These are phyloP conservation scores for Chrysochloris asiatica DNA, from an alignment of 2,113 vertebrate genomes.

Conservation along the genomic window DNA sequence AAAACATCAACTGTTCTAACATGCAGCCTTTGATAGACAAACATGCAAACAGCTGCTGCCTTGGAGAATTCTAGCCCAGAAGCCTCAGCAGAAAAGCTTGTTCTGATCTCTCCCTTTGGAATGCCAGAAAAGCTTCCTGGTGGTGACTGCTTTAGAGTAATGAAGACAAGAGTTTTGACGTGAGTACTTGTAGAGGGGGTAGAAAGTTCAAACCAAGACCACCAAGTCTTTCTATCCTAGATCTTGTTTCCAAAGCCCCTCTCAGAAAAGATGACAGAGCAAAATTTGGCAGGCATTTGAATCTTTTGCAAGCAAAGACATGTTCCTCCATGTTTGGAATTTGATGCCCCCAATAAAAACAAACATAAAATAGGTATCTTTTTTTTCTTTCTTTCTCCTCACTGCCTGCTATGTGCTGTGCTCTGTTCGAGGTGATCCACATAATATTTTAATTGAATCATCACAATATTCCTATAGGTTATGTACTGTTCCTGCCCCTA, in stretches of 20 bases:
- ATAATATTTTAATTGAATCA: neutral
- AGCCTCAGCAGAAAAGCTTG: rapidly evolving
- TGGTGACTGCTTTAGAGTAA: neutral
- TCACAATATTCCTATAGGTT: neutral
- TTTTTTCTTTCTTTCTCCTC: neutral
- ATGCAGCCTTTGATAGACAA: neutral
- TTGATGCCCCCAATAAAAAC: neutral
- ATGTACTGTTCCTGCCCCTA: neutral
- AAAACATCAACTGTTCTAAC: neutral
- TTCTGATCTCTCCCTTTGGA: neutral
- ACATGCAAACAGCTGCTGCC: neutral
- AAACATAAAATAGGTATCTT: neutral
- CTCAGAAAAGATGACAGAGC: neutral
- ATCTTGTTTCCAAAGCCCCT: neutral
- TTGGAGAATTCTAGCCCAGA: neutral
- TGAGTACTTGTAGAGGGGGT: neutral
- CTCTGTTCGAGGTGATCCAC: neutral
- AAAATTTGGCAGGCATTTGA: neutral
- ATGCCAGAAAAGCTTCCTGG: neutral
- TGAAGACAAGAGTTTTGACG: neutral
- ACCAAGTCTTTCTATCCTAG: neutral
- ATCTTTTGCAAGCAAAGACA: constrained; percentile 46
- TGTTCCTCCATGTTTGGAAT: constrained; percentile 14
- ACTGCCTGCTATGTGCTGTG: neutral
- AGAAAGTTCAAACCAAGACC: neutral